Conservation (phyloP, 2,797 vertebrate genomes). For the Taeniopygia guttata region DNA sequence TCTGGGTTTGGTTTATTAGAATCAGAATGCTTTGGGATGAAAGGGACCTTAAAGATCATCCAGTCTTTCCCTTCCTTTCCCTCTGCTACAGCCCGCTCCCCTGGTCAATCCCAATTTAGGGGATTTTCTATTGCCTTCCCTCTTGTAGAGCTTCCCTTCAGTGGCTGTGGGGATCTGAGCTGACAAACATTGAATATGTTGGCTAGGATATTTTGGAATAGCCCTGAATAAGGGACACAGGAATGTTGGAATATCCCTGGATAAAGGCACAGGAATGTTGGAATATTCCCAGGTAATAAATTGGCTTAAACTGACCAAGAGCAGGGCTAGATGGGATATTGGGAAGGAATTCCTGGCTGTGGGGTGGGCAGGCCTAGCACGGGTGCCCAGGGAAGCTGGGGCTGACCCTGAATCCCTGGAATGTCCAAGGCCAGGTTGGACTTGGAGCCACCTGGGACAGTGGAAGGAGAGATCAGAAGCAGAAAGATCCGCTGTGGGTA, state of each 20-base stretch:
- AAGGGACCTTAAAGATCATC: background rate
- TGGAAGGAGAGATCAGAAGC: background rate
- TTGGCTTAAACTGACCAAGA: background rate
- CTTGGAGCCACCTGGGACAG: rapidly evolving
- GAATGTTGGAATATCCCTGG: too few species aligned
- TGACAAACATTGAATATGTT: background rate
- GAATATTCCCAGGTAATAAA: background rate
- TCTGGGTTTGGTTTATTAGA: background rate
- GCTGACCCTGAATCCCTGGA: background rate
- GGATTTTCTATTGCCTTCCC: background rate
- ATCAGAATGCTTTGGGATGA: background rate
- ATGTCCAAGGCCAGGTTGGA: background rate
- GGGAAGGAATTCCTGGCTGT: background rate
- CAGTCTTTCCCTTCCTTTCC: too few species aligned
- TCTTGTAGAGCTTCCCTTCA: background rate
- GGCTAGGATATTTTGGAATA: too few species aligned
- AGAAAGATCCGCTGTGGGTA: background rate
- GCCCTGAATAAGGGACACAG: too few species aligned
- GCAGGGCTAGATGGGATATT: rapidly evolving
- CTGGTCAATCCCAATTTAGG: too few species aligned
- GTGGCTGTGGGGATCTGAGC: background rate
- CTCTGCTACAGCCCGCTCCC: too few species aligned
- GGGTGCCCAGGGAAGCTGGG: background rate
- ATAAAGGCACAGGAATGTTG: too few species aligned
- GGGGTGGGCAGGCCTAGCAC: background rate